Base-by-base conservation (phyloP, 2,888 invertebrate species). In the Ditula angustiorana region DNA sequence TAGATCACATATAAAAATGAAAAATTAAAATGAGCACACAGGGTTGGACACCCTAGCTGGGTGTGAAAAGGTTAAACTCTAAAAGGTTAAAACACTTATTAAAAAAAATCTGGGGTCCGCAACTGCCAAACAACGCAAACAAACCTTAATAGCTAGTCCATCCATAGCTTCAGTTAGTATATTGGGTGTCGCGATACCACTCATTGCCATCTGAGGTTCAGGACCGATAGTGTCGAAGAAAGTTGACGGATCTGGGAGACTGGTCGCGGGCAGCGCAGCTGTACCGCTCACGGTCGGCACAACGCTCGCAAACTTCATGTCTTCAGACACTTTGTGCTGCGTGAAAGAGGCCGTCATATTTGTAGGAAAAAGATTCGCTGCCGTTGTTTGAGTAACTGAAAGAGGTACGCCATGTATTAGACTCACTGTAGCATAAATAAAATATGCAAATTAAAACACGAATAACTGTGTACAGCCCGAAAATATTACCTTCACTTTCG, bases 141-240 rank as follows among this genome's bases (percentile, higher is more conserved):
- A 69, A 73, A 92, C 92, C 80, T 88, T 90, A 19, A 90, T 74
- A 71, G 80, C 85, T 0, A 91, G 74, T 0, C 88, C 88, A 61
- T 92, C 91, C 75, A 90, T 82, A 8, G 88, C 87, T 24, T 90
- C 89, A 21, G 81, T 81, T 0, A 92, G 69, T 4, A 85, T 70
- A 30, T 78, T 75, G 0, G 88, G 80, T 35, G 77, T 80, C 0
- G 79, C 68, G n/a, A 84, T 72, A 26, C 74, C 76, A 71, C 77
- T 86, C 74, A 87, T 87, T 4, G 67, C 49, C 50, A 90, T 80
- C 57, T 80, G 82, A 4, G 88, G 83, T 69, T 90, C 90, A 5
- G 92, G 89, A 0, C 89, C 92, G 37, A 93, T 92, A 4, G 86
- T 92, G 57, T 93, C 93, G 65, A 93, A 93, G 74, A 93, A 93